Conservation (phyloP, 2,888 invertebrate species). For the Capitulum mitella region DNA sequence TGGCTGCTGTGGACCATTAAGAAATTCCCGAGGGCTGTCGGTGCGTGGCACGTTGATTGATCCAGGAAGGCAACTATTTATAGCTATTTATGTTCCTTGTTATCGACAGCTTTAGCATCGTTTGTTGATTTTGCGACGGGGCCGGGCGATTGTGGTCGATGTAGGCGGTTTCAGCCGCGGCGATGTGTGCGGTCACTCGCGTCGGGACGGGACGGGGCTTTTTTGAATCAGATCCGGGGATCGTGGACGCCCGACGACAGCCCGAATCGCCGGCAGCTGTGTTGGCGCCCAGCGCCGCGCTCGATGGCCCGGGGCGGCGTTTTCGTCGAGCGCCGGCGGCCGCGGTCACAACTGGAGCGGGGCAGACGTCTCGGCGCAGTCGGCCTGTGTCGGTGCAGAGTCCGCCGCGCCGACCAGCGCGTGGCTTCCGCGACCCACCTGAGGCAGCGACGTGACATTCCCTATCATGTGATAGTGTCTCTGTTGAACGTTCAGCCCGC, state of each 20-base stretch:
- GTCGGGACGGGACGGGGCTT: neutral
- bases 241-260: too few species aligned
- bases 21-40: neutral
- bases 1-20: neutral
- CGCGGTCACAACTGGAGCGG: neutral
- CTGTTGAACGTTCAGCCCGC: neutral
- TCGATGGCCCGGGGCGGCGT: neutral
- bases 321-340: neutral
- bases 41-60: neutral
- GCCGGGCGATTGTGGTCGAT: neutral
- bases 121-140: neutral
- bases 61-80: slow-evolving; percentile 1
- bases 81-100: slow-evolving; percentile 14
- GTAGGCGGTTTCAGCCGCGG: neutral
- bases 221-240: neutral
- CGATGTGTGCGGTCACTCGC: neutral
- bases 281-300: neutral
- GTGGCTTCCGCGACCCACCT: neutral
- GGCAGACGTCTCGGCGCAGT: neutral
- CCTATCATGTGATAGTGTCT: neutral
- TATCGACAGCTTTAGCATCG: slow-evolving; percentile 15
- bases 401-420: neutral
- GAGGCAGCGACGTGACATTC: slow-evolving; percentile 1
- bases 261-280: neutral
- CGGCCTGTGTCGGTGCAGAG: neutral